Evolutionary conservation across 2,113 vertebrate genomes (phyloP), one percentile per base, ranked within the genome.

Genomic region (Gyps fulvus): DNA sequence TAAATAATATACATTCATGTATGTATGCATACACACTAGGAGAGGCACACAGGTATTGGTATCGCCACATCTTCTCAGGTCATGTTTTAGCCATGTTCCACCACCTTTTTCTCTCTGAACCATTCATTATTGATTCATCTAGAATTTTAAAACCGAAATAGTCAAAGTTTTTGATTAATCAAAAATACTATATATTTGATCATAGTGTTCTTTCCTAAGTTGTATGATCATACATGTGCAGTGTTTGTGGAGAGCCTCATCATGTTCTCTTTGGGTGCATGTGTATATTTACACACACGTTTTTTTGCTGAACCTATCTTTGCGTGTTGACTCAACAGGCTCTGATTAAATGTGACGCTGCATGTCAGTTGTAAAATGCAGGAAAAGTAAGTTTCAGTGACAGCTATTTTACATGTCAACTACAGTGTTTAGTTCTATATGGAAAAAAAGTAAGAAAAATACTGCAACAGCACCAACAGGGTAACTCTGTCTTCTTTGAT

Each of bases 21-120:
- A 5, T 34, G 7, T 66, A 14, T 15, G 13, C 57, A 16, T 80
- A 12, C 11, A 38, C 4, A 34, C 27, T 36, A 7, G 55, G 3
- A n/a, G 18, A 54, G 16, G 5, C 20, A 49, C 23, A 10, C 0
- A 0, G 43, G 5, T 52, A 32, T 50, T 62, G 47, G 12, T n/a
- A 50, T 7, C 63, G 8, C 23, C 23, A 34, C 13, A 32, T 62
- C 40, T 42, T 70, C 55, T 70, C 16, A 50, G 32, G 40, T 69
- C 26, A 23, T n/a, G 11, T 91, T 91, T 87, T 59, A 58, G 21
- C 26, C 9, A 2, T 38, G 38, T 95, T 95, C 43, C 14, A 52
- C 45, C 40, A 61, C 34, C 4, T 83, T 43, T 82, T 92, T 72
- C 74, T 62, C 21, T 67, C 25, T 65, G 45, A 81, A 76, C 31